Base-by-base conservation (phyloP, 2,113 vertebrate species). In the Sebastes fasciatus region DNA sequence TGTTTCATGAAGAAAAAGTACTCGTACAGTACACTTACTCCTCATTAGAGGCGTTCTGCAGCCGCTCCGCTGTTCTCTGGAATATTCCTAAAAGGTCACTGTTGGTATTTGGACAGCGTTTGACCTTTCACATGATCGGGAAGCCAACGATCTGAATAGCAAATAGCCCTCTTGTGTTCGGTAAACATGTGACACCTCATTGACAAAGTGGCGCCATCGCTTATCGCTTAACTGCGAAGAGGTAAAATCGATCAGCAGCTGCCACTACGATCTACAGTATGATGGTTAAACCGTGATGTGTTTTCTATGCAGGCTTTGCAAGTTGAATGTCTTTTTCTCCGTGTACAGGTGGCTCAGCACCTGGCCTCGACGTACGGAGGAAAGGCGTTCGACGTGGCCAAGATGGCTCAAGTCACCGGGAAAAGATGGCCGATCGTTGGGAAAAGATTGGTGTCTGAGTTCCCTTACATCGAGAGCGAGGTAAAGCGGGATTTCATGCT, bases 401-500 rank as follows among this genome's bases (percentile, higher is more conserved):
- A 98, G 90, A 96, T 99, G 94, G 97, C 98, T 13, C 94, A 97
- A 46, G 98, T 99, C 21, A 99, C 98, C 0, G 98, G 98, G 5
- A 97, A 97, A 88, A 95, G 98, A 17, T 99, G 98, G 98, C 98
- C 98, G 0, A 96, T 99, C 1, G 97, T 99, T 4, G 98, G 98
- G 6, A 98, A 98, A 5, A 95, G 98, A 0, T 95, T 99, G 4
- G 98, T 99, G 0, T 99, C 98, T 0, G 98, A 99, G 74, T 99
- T 99, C 77, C 98, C 98, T 0, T 99, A 99, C 85, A 99, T 99
- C 2, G 98, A 99, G 93, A 95, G 96, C 14, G 98, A 99, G 97
- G 98, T 99, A 66, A 60, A 21, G n/a, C 0, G 0, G 1, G 11
- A 12, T 1, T 16, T 17, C 2, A 1, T 16, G 21, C 54, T 45